Percentiles rank a stretch among this genome's conserved stretches.
These are phyloP conservation scores for Callionymus lyra DNA, from an alignment of 2,113 vertebrate genomes.

Conservation along the genomic window DNA sequence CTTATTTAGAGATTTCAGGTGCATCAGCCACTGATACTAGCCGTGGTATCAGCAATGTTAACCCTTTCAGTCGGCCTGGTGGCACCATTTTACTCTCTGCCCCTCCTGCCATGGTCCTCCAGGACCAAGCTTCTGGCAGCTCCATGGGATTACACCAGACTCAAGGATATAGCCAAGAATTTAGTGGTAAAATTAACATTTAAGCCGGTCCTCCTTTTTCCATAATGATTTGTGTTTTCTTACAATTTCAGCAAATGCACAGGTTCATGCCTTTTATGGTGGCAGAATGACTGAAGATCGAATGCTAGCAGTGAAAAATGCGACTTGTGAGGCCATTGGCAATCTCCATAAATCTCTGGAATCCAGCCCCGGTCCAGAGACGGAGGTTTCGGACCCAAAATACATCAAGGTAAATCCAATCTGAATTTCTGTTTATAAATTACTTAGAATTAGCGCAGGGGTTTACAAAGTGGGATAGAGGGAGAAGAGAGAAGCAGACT, in stretches of 20 bases:
- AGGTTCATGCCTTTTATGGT: slow-evolving; percentile 58
- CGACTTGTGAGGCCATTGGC: slow-evolving; percentile 76
- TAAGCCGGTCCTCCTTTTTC: too few species aligned
- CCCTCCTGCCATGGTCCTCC: not conserved
- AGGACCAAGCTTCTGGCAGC: slow-evolving; percentile 25
- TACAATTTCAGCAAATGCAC: slow-evolving; percentile 37
- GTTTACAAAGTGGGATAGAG: too few species aligned
- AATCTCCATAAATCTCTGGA: slow-evolving; percentile 82
- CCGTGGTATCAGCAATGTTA: slow-evolving; percentile 12
- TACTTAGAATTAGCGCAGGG: too few species aligned
- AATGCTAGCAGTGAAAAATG: slow-evolving; percentile 63
- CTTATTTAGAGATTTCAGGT: not conserved
- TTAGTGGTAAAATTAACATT: slow-evolving; percentile 58
- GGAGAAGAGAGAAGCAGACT: too few species aligned
- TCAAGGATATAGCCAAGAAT: slow-evolving; percentile 42
- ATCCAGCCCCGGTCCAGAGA: slow-evolving; percentile 70
- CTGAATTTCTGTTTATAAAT: not conserved
- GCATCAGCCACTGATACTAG: not conserved
- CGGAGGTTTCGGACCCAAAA: slow-evolving; percentile 68
- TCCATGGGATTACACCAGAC: slow-evolving; percentile 43
- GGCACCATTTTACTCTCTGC: slow-evolving; percentile 38
- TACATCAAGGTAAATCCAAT: slow-evolving; percentile 69
- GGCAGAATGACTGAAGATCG: slow-evolving; percentile 66
- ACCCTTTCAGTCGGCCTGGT: slow-evolving; percentile 36
- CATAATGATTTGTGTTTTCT: not conserved